phyloP scores from a whole-genome alignment of 2,888 invertebrate genomes.

The Caenorhabditis sp. region DNA sequence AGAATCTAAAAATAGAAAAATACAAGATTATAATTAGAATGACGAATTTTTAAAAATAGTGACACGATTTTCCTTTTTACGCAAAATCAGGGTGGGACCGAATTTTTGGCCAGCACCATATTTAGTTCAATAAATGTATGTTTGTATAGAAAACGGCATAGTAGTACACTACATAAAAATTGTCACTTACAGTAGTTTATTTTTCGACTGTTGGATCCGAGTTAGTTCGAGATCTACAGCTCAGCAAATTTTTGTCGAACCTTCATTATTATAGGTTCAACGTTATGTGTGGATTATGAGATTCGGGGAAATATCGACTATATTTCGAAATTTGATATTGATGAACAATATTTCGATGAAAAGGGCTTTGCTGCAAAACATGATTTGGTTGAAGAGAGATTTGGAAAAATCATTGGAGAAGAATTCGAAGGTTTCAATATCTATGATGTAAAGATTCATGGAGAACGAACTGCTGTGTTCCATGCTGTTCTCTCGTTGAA shows the following conservation, averaged over 20 bases:
- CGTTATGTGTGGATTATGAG: slow-evolving; percentile 18
- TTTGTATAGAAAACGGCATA: no score
- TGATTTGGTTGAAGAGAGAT: neutral
- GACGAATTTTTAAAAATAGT: no score
- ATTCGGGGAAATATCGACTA: slow-evolving; percentile 31
- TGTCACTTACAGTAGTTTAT: no score
- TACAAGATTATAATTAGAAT: no score
- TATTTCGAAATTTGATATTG: slow-evolving; percentile 23
- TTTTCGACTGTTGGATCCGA: no score
- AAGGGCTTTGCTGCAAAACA: neutral
- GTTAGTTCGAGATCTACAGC: no score
- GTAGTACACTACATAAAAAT: no score
- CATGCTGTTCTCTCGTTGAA: neutral
- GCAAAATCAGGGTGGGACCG: no score
- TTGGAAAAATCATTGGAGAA: neutral
- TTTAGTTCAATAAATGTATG: no score
- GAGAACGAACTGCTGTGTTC: neutral
- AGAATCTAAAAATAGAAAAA: no score
- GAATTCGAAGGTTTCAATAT: slow-evolving; percentile 3
- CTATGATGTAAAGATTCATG: neutral
- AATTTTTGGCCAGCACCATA: no score
- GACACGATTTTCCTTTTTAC: no score
- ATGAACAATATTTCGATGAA: slow-evolving; percentile 21
- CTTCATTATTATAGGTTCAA: neutral
- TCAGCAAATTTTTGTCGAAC: neutral